These are phyloP conservation scores for Zaprionus kolodkinae DNA, from an alignment of 1,140 invertebrate species.

Conservation along the genomic window DNA sequence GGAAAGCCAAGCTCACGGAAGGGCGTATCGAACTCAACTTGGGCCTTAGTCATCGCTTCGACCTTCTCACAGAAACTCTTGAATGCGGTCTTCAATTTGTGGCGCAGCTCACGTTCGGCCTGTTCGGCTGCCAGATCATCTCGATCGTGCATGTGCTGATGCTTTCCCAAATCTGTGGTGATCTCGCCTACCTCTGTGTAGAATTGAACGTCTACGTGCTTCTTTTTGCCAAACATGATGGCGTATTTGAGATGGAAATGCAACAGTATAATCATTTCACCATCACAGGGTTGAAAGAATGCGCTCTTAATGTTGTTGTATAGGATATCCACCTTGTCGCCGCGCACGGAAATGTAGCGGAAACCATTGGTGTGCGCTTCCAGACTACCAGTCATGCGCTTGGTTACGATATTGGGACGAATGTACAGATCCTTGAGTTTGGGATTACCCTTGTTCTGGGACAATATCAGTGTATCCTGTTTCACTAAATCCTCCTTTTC, in stretches of 20 bases:
- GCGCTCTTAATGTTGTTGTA: conserved; percentile 99
- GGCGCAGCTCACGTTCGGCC: conserved; percentile 97
- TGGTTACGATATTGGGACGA: conserved; percentile 98
- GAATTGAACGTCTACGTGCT: conserved; percentile 99
- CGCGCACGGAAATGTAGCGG: conserved; percentile 98
- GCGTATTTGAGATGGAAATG: conserved; percentile 99
- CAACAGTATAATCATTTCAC: conserved; percentile 99
- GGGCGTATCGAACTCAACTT: conserved; percentile 99
- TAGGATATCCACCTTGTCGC: conserved; percentile 99
- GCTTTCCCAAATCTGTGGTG: conserved; percentile 99
- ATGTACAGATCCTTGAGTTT: conserved; percentile 99
- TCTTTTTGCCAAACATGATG: conserved; percentile 99
- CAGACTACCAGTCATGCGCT: conserved; percentile 96
- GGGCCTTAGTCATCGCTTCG: conserved; percentile 97
- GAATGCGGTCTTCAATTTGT: conserved; percentile 98
- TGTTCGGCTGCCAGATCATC: conserved; percentile 99
- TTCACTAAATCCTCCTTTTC: conserved; percentile 99
- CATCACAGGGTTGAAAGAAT: conserved; percentile 99
- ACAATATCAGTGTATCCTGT: conserved; percentile 98
- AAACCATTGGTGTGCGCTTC: conserved; percentile 99
- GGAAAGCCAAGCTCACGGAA: conserved; percentile 99
- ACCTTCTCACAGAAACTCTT: conserved; percentile 99
- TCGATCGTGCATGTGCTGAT: conserved; percentile 99
- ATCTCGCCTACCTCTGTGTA: conserved; percentile 99
- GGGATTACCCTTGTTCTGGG: conserved; percentile 98